Base-by-base conservation (phyloP, 2,888 invertebrate genomes). In the Lamellibrachia columna region DNA sequence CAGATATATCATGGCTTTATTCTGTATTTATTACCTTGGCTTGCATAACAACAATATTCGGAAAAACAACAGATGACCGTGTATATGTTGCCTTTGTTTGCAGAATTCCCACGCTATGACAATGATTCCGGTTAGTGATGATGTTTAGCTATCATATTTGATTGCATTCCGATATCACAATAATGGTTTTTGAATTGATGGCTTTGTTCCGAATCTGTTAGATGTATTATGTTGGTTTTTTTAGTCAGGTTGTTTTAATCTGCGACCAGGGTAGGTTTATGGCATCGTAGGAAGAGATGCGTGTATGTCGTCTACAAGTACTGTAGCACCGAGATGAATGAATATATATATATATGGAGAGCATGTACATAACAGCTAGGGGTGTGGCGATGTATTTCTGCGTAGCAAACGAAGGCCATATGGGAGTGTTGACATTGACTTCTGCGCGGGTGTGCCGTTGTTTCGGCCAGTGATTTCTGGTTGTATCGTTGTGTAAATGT, bases 301-400 rank as follows among this genome's bases (percentile, higher is more conserved):
- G 58, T 75, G 75, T n/a, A 22, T 22, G 40, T 40, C 40, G 40
- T 40, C 40, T 40, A 40, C 40, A 22, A 75, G 75, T 75, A 58
- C 15, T 11, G 58, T 11, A 15, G 58, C 58, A 7, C 58, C 15
- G 75, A 22, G 75, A 15, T 75, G 75, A 75, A 75, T 22, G 75
- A 75, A 75, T 75, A 75, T 75, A 75, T 75, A 75, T 75, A 11
- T 58, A 75, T 75, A 75, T n/a, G n/a, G 75, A 75, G n/a, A 75
- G 75, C 75, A 75, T 75, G 75, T 75, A 75, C 75, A 75, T 75
- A 75, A 75, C 15, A 6, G 22, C n/a, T 22, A n/a, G 75, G n/a
- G 11, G 75, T 75, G n/a, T 75, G 75, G 22, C n/a, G 75, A 75
- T 75, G 75, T 22, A 75, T 75, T 75, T 75, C 15, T 75, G 22